These are phyloP conservation scores for Xylota sylvarum DNA, from an alignment of 2,888 invertebrate species.

Conservation along the genomic window DNA sequence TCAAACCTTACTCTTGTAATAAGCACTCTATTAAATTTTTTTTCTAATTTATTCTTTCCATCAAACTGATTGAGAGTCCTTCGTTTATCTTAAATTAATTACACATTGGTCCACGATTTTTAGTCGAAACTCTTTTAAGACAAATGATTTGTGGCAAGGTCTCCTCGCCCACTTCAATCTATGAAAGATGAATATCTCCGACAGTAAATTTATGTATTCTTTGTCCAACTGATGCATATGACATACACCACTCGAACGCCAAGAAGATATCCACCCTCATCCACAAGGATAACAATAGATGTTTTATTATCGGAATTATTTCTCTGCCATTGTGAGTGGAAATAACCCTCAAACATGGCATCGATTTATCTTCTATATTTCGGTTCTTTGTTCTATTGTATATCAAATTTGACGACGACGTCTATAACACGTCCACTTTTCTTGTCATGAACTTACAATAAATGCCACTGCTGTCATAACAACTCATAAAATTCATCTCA, in stretches of 20 bases:
- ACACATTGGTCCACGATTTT: not conserved
- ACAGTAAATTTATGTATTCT: constrained; percentile 4
- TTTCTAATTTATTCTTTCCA: not conserved
- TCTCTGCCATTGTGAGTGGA: not conserved
- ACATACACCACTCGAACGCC: not conserved
- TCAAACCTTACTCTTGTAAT: too few relatives aligned
- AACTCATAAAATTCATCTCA: not conserved
- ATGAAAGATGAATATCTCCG: not conserved
- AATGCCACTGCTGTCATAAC: constrained; percentile 20
- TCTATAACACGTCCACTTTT: not conserved
- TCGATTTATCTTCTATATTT: constrained; percentile 11
- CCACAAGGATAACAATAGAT: constrained; percentile 9
- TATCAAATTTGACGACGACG: not conserved
- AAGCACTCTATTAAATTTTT: too few relatives aligned
- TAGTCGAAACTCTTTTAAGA: not conserved
- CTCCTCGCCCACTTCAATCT: not conserved
- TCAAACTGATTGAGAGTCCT: not conserved
- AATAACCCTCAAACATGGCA: constrained; percentile 16
- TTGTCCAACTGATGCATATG: constrained; percentile 6
- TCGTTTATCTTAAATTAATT: not conserved
- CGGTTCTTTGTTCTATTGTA: not conserved
- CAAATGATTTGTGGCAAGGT: not conserved
- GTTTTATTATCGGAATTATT: constrained; percentile 1
- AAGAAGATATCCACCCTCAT: not conserved
- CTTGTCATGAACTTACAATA: constrained; percentile 13